These are phyloP conservation scores for Nomada fucata DNA, from an alignment of 2,888 invertebrate species.

Conservation along the genomic window DNA sequence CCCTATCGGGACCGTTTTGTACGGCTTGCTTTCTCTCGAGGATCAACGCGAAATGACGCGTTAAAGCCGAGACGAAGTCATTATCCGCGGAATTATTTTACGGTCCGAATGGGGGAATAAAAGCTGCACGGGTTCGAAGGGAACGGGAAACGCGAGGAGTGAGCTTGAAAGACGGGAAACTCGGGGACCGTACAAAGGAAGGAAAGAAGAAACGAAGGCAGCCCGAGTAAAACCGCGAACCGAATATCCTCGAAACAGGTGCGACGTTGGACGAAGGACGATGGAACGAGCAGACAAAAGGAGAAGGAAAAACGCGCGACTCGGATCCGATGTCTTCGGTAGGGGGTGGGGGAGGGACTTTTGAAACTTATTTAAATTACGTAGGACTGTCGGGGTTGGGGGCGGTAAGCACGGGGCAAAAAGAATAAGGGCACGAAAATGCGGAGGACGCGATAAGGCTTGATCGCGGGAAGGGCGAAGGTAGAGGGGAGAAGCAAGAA, in stretches of 20 bases:
- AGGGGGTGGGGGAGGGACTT: constrained; percentile 64
- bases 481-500: constrained; percentile 14
- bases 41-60: constrained; percentile 43
- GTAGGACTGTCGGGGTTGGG: constrained; percentile 66
- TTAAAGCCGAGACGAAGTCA: constrained; percentile 52
- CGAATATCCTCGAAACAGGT: constrained; percentile 39
- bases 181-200: constrained; percentile 21
- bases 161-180: constrained; percentile 15
- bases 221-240: constrained; percentile 23
- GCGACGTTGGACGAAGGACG: neutral
- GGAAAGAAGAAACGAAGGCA: constrained; percentile 33
- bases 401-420: constrained; percentile 32
- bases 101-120: constrained; percentile 68
- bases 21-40: neutral
- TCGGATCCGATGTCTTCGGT: constrained; percentile 67
- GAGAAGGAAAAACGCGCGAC: constrained; percentile 29
- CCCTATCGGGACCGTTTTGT: neutral
- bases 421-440: constrained; percentile 38
- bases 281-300: neutral
- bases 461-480: constrained; percentile 66
- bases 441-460: constrained; percentile 73
- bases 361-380: constrained; percentile 80
- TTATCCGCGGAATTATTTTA: constrained; percentile 71
- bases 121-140: neutral
- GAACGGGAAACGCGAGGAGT: neutral